A percentile compares a stretch with the other conserved stretches of the same genome.
These are phyloP conservation scores for Acronicta alni DNA, from an alignment of 2,888 invertebrate genomes.

Conservation along the genomic window DNA sequence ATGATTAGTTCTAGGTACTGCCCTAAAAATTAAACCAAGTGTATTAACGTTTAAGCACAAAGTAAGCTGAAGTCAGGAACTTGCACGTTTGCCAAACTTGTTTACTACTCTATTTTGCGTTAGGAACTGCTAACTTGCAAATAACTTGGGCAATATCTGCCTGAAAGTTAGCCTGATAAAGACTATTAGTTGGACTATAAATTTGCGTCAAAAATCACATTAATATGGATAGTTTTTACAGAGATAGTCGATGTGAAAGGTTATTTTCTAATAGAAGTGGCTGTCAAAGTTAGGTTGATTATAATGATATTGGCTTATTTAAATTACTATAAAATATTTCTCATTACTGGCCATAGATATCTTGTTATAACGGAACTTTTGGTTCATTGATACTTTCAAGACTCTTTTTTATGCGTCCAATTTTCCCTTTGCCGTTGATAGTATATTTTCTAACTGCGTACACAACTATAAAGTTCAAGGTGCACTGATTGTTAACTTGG, in stretches of 20 bases:
- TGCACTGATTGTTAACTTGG: too few species aligned
- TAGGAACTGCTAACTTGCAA: conserved; percentile 48
- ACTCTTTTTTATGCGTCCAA: too few species aligned
- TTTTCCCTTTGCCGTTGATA: too few species aligned
- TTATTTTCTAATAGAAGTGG: background rate
- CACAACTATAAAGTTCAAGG: too few species aligned
- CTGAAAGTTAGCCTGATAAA: conserved; percentile 50
- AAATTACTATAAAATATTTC: too few species aligned
- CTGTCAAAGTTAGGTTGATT: background rate
- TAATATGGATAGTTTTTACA: conserved; percentile 3
- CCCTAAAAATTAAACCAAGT: conserved; percentile 40
- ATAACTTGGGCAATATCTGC: conserved; percentile 56
- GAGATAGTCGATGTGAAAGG: background rate
- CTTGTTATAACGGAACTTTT: too few species aligned
- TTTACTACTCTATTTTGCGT: conserved; percentile 56
- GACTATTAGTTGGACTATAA: conserved; percentile 41
- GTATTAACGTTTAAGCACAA: conserved; percentile 30
- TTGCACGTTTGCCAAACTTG: conserved; percentile 42
- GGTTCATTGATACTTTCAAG: too few species aligned
- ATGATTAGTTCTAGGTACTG: conserved; percentile 3
- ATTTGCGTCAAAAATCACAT: conserved; percentile 39
- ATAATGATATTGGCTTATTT: too few species aligned
- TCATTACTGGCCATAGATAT: too few species aligned
- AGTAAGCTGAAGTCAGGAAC: conserved; percentile 39
- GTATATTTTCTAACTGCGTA: too few species aligned